Conservation (phyloP, 2,797 vertebrate species). For the Cynopterus sphinx region DNA sequence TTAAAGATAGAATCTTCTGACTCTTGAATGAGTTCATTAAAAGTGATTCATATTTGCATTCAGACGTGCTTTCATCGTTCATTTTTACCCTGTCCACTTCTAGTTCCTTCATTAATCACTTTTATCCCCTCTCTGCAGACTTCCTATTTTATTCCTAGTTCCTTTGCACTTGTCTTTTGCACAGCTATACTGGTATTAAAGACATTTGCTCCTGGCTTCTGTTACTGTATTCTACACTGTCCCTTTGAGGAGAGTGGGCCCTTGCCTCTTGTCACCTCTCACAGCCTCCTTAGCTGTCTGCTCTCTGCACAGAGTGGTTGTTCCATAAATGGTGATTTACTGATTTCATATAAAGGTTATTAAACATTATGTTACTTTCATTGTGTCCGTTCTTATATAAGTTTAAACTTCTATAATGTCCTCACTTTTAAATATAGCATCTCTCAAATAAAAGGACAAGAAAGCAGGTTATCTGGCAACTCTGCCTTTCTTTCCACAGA, state of each 20-base stretch:
- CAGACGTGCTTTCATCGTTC: constrained; percentile 22
- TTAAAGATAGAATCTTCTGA: constrained; percentile 46
- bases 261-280: neutral
- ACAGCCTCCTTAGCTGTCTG: neutral
- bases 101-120: constrained; percentile 18
- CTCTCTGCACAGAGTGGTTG: neutral
- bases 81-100: neutral
- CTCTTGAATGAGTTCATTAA: constrained; percentile 51
- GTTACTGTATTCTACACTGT: neutral
- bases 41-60: constrained; percentile 45
- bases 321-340: neutral
- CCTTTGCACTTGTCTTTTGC: neutral
- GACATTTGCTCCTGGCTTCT: neutral
- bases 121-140: neutral
- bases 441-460: constrained; percentile 31
- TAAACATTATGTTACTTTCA: constrained; percentile 37
- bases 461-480: constrained; percentile 20
- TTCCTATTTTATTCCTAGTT: constrained; percentile 32
- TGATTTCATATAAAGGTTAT: neutral
- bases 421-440: constrained; percentile 42
- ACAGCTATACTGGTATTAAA: neutral
- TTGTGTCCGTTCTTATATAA: constrained; percentile 34
- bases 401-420: constrained; percentile 5
- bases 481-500: neutral
- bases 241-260: neutral